phyloP scores from a whole-genome alignment of 2,888 invertebrate species.

The Tetranychus piercei region DNA sequence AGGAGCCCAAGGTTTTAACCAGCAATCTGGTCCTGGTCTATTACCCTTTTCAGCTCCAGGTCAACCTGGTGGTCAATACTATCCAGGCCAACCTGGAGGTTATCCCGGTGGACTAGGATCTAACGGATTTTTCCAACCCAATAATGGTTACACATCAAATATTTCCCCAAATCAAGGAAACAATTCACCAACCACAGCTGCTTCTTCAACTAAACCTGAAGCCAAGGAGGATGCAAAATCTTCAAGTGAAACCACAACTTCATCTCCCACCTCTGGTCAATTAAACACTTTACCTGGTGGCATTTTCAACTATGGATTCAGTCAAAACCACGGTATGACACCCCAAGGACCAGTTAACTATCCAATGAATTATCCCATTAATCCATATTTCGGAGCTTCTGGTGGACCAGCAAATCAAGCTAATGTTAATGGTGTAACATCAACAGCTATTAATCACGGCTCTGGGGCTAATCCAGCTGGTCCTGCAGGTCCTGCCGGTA shows the following conservation, averaged over 20 bases:
- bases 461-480: neutral
- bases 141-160: neutral
- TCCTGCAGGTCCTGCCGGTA: neutral
- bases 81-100: neutral
- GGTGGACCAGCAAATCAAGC: neutral
- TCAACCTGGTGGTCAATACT: neutral
- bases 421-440: neutral
- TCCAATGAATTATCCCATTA: neutral
- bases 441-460: neutral
- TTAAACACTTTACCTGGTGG: neutral
- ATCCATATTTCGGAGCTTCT: neutral
- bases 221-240: neutral
- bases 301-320: slow-evolving; percentile 3
- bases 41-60: neutral
- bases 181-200: neutral
- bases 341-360: neutral
- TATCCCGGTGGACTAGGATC: neutral
- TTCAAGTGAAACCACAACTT: neutral
- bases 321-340: neutral
- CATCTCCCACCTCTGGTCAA: neutral
- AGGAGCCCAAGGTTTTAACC: neutral
- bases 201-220: neutral
- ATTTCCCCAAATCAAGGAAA: neutral
- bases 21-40: neutral
- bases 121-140: neutral